A percentile compares a stretch with the other conserved stretches of the same genome.
phyloP scores from a whole-genome alignment of 2,797 vertebrate genomes.

The Diglossa cyanea region DNA sequence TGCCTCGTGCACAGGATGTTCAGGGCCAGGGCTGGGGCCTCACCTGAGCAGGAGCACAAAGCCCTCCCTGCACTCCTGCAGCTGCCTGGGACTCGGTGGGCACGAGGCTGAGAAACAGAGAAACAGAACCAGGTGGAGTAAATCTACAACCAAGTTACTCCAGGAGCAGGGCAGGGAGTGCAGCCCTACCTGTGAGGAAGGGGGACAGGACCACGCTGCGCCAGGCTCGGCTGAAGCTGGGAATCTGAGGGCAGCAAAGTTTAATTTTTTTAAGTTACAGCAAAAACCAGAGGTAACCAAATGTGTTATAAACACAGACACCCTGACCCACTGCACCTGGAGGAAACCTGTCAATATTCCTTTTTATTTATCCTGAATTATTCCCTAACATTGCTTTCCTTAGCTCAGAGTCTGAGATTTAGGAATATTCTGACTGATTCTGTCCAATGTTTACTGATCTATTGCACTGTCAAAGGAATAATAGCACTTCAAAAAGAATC shows the following conservation, averaged over 20 bases:
- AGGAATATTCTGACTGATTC: background rate
- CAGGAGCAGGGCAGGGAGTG: background rate
- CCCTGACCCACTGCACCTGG: background rate
- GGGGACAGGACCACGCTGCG: conserved; percentile 85
- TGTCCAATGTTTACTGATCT: background rate
- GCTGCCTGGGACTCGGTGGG: conserved; percentile 83
- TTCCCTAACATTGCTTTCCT: background rate
- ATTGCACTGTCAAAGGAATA: background rate
- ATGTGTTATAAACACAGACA: background rate
- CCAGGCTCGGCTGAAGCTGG: conserved; percentile 82
- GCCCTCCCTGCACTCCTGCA: conserved; percentile 83
- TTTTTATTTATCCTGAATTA: background rate
- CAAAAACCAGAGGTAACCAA: background rate
- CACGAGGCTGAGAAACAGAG: conserved; percentile 80
- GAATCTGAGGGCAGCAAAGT: conserved; percentile 60
- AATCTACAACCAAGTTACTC: background rate
- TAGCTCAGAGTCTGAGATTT: background rate
- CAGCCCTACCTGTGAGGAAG: conserved; percentile 84
- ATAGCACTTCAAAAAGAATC: background rate
- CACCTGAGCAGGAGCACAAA: conserved; percentile 90
- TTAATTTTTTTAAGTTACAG: background rate
- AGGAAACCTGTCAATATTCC: background rate
- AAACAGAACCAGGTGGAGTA: background rate
- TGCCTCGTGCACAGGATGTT: too few species aligned
- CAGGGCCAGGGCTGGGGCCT: background rate